Evolutionary conservation across 2,113 vertebrate species (phyloP).

Genomic region (Semicossyphus pulcher): DNA sequence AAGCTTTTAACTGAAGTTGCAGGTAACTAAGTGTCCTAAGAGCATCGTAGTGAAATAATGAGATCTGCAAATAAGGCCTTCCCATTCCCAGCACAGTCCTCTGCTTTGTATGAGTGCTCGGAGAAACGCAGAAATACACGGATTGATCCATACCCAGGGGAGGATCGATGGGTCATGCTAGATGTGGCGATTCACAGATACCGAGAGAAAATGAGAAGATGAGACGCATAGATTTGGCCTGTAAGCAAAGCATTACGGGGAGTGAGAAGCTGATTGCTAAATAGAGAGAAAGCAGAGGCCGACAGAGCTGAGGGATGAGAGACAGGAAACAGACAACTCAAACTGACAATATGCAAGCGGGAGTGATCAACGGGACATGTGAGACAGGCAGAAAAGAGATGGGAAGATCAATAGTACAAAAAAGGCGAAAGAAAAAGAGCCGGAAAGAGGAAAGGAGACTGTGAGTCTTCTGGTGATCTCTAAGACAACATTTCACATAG

Average conservation of each 20-base stretch:
- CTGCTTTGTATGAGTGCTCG: not conserved
- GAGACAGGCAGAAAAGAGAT: constrained; percentile 10
- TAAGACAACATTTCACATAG: constrained; percentile 25
- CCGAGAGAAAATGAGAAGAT: constrained; percentile 31
- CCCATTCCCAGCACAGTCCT: not conserved
- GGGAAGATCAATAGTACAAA: constrained; percentile 28
- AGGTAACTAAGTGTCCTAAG: constrained; percentile 30
- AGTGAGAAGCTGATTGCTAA: constrained; percentile 15
- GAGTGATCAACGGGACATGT: not conserved
- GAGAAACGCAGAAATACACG: constrained; percentile 23
- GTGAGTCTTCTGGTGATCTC: not conserved
- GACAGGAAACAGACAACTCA: not conserved
- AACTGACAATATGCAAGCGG: not conserved
- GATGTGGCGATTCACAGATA: constrained; percentile 45
- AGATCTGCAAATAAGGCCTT: constrained; percentile 11
- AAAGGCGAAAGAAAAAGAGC: constrained; percentile 4
- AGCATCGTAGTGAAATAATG: not conserved
- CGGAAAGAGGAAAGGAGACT: not conserved
- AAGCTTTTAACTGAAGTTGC: constrained; percentile 28
- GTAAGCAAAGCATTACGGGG: constrained; percentile 35
- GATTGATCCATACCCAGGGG: constrained; percentile 20
- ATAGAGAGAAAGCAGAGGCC: constrained; percentile 1
- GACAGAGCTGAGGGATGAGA: constrained; percentile 4
- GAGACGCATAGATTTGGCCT: constrained; percentile 25
- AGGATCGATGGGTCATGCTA: constrained; percentile 35